Evolutionary conservation across 2,113 vertebrate genomes (phyloP), one percentile per base, ranked within the genome.

Genomic region (Aepyceros melampus): DNA sequence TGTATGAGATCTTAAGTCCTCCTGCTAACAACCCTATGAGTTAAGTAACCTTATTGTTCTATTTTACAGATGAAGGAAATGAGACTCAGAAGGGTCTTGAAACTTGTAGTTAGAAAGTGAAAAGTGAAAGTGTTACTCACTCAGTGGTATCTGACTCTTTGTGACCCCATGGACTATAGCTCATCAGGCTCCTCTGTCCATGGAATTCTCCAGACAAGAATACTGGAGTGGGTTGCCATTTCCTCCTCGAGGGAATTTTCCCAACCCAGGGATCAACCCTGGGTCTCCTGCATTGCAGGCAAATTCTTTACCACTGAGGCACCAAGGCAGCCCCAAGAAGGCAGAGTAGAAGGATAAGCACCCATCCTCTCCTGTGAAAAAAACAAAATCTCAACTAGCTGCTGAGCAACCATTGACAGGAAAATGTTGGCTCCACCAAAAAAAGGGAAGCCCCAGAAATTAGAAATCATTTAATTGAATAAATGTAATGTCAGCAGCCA

Each of bases 21-120:
- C 40, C 17, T 36, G 4, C 1, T 4, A 55, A 36, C 7, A 23
- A 8, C 4, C 8, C 2, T 40, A 1, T 2, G 3, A 23, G 12
- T n/a, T 31, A 19, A 40, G 7, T 15, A 47, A 56, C 17, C 25
- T 43, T 78, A n/a, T 31, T 58, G 27, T 55, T 67, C 47, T 56
- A 0, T 23, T 58, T 14, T 49, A 27, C 25, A 87, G 58, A 43
- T n/a, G 40, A 76, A 19, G n/a, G 29, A 23, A 71, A 25, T 19
- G 58, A 47, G 58, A 9, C 16, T 56, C 56, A 19, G 29, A 29
- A 17, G 33, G 14, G 56, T 55, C 45, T 43, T 51, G 9, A 67
- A n/a, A 29, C 36, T 31, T 40, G 40, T 16, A 3, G 5, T 49
- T 25, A 17, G 29, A 25, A 49, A 9, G 8, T 40, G 36, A 43